These are phyloP conservation scores for Rissa tridactyla DNA, from an alignment of 2,113 vertebrate genomes.

Conservation along the genomic window DNA sequence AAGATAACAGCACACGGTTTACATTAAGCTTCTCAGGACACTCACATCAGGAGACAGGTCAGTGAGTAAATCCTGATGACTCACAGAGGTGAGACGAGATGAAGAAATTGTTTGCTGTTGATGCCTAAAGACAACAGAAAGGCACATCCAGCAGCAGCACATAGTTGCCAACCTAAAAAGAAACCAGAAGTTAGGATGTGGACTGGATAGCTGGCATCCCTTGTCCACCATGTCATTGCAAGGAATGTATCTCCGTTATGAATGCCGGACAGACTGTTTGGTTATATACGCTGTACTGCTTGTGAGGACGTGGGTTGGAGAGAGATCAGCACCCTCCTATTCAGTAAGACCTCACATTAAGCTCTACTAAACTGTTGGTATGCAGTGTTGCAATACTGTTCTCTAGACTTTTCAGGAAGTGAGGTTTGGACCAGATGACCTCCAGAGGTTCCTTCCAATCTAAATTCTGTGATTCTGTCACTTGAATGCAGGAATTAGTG, in stretches of 20 bases:
- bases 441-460: background rate
- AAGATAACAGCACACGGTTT: background rate
- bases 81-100: background rate
- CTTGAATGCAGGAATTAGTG: background rate
- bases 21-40: background rate
- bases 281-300: fast-evolving
- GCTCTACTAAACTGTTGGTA: background rate
- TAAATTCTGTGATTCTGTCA: background rate
- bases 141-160: background rate
- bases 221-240: background rate
- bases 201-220: background rate
- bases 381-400: background rate
- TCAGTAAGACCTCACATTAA: background rate
- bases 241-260: background rate
- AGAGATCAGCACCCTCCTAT: background rate
- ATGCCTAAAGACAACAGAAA: background rate
- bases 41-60: background rate
- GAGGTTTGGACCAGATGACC: background rate
- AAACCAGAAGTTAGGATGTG: background rate
- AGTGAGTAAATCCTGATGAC: background rate
- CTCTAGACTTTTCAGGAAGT: background rate
- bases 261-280: background rate
- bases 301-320: background rate
- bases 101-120: background rate
- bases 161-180: background rate